Conservation (phyloP, 2,888 invertebrate species). For the Aspidiotus rigidus region DNA sequence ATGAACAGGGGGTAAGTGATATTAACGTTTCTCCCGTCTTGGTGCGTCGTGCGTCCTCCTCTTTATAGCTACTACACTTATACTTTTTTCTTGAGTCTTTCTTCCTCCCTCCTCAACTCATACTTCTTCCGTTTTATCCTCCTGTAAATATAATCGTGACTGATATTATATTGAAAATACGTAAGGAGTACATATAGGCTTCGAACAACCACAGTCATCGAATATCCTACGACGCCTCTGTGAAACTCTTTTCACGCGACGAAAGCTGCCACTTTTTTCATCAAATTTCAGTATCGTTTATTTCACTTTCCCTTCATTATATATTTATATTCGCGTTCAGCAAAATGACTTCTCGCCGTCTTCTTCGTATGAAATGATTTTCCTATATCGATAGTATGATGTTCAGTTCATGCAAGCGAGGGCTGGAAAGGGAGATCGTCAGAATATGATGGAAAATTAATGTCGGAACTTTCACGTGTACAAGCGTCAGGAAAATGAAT, state of each 20-base stretch:
- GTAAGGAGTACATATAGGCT: background rate
- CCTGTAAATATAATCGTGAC: background rate
- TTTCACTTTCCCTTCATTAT: slow-evolving; percentile 4
- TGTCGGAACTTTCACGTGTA: background rate
- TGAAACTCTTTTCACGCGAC: background rate
- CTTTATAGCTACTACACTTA: background rate
- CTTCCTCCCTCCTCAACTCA: too few species aligned
- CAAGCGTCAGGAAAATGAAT: too few species aligned
- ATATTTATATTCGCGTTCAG: background rate
- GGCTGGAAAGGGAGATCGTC: background rate
- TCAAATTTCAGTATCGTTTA: slow-evolving; percentile 1
- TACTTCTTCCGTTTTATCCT: background rate
- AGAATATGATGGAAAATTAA: slow-evolving; percentile 1
- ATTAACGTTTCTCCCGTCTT: slow-evolving; percentile 22
- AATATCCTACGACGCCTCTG: background rate
- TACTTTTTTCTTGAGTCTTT: too few species aligned
- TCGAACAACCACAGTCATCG: background rate
- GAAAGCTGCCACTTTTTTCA: background rate
- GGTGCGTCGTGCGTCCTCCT: background rate
- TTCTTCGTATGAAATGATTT: background rate
- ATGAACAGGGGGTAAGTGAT: slow-evolving; percentile 29
- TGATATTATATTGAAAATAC: slow-evolving; percentile 6
- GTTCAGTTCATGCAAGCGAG: background rate
- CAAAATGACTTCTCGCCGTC: background rate
- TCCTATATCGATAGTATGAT: background rate